Conservation (phyloP, 1,140 invertebrate species). For the Phymastichus coffea region DNA sequence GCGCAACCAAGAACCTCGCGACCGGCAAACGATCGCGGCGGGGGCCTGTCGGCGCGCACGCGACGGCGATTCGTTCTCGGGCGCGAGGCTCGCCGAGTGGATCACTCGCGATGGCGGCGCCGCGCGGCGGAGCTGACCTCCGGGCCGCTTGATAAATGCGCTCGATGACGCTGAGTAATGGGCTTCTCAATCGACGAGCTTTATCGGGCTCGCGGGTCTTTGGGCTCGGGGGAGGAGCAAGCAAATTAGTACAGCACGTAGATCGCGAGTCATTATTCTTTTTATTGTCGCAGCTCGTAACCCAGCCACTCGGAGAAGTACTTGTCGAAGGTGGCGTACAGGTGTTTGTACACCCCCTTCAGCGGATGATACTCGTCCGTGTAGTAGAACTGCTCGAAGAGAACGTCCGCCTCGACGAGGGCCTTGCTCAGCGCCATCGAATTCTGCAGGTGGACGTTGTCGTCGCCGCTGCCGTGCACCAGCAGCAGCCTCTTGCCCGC, state of each 20-base stretch:
- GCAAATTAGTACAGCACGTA: no score
- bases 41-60: no score
- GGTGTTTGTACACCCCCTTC: constrained; percentile 56
- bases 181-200: constrained; percentile 7
- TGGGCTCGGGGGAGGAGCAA: no score
- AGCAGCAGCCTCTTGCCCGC: constrained; percentile 62
- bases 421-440: constrained; percentile 64
- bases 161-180: constrained; percentile 12
- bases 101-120: neutral
- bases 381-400: constrained; percentile 64
- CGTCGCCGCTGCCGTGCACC: constrained; percentile 66
- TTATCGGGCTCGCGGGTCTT: neutral
- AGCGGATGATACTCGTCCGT: constrained; percentile 66
- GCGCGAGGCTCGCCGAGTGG: no score
- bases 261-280: no score
- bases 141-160: constrained; percentile 6
- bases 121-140: neutral
- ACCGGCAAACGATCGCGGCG: no score
- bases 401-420: constrained; percentile 60
- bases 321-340: constrained; percentile 65
- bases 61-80: no score
- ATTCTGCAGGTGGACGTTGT: constrained; percentile 73
- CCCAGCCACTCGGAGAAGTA: constrained; percentile 59
- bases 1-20: no score
- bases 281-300: no score